Conservation (phyloP, 2,888 invertebrate species). For the Hirtodrosophila cameraria region DNA sequence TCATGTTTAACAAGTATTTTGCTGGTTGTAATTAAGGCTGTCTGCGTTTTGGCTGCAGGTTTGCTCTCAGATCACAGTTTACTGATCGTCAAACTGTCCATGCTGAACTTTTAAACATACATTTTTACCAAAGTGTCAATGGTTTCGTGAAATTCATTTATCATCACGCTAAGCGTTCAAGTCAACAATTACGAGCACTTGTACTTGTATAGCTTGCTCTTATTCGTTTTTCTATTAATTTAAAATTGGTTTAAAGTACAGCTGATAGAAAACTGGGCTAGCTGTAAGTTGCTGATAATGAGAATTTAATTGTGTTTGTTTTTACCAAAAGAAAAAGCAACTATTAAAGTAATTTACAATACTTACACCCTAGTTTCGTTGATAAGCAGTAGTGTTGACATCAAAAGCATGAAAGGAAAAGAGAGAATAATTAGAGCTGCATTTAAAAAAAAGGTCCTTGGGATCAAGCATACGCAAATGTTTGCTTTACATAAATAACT, state of each 20-base stretch:
- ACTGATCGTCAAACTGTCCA: constrained; percentile 27
- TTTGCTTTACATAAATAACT: not conserved
- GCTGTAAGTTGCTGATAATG: constrained; percentile 46
- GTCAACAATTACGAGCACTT: constrained; percentile 45
- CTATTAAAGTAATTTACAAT: constrained; percentile 46
- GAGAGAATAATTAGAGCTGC: constrained; percentile 19
- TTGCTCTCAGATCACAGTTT: constrained; percentile 22
- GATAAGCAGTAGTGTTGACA: constrained; percentile 10
- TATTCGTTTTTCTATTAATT: constrained; percentile 29
- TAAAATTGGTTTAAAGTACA: constrained; percentile 7
- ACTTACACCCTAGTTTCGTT: constrained; percentile 64
- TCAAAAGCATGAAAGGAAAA: constrained; percentile 8
- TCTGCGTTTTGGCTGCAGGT: not conserved
- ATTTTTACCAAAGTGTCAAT: constrained; percentile 52
- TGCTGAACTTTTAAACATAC: constrained; percentile 24
- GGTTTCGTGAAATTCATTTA: constrained; percentile 62
- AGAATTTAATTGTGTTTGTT: constrained; percentile 69
- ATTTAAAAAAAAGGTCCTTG: constrained; percentile 8
- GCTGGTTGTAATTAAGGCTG: constrained; percentile 71
- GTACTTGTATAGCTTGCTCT: too few species aligned
- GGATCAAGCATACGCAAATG: too few species aligned
- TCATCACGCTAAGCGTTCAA: constrained; percentile 38
- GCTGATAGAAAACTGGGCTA: not conserved
- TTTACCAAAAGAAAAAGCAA: constrained; percentile 22
- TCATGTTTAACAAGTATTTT: constrained; percentile 82